Evolutionary conservation across 2,888 invertebrate genomes (phyloP).

Genomic region (Nebria salina): DNA sequence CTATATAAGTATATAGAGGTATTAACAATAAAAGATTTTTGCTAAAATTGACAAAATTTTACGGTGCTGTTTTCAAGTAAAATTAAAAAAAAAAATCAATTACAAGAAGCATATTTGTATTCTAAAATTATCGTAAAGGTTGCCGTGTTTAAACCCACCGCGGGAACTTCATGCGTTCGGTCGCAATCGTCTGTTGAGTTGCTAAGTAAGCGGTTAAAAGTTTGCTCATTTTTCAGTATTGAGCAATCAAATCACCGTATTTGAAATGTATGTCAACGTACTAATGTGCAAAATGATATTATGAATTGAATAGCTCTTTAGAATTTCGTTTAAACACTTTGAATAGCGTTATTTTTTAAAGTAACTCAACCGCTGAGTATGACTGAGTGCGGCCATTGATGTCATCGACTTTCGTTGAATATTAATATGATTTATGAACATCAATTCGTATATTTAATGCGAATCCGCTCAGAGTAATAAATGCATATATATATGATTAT

Average conservation of each 20-base stretch:
- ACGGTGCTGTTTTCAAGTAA: too few species aligned
- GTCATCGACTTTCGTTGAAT: background rate
- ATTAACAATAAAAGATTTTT: too few species aligned
- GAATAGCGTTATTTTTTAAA: background rate
- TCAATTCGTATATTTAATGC: background rate
- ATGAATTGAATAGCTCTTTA: background rate
- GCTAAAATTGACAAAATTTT: too few species aligned
- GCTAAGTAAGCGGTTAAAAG: background rate
- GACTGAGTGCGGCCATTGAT: background rate
- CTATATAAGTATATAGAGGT: too few species aligned
- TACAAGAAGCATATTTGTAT: background rate
- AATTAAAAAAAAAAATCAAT: too few species aligned
- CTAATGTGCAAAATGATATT: background rate
- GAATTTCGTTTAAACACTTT: background rate
- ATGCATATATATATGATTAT: background rate
- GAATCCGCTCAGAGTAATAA: background rate
- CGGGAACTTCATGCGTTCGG: background rate
- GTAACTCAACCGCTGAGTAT: background rate
- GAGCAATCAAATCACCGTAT: background rate
- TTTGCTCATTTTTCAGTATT: background rate
- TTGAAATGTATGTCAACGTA: background rate
- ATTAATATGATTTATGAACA: background rate
- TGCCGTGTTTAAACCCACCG: background rate
- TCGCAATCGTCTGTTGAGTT: background rate
- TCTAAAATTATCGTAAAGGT: background rate